Evolutionary conservation across 2,888 invertebrate species (phyloP), one percentile per base, ranked within the genome.

Genomic region (Branchipolynoe longqiensis): DNA sequence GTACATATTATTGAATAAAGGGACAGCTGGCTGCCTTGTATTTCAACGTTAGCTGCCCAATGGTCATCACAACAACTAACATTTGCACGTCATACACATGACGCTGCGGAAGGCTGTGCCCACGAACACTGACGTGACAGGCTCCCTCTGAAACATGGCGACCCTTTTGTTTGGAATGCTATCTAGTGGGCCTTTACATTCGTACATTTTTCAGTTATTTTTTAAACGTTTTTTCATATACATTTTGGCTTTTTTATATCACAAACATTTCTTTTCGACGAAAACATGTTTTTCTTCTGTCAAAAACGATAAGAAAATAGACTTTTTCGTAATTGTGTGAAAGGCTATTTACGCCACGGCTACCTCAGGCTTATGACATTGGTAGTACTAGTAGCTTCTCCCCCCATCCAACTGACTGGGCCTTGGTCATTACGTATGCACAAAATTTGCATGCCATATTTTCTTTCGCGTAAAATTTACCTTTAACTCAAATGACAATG

Each of bases 101-200:
- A n/a, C n/a, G n/a, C n/a, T n/a, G n/a, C n/a, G n/a, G n/a, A n/a
- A n/a, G n/a, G 12, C 62, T 31, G 1, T 25, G 28, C 31, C 48
- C 48, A 12, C n/a, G 14, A 28, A 1, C 38, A 0, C 48, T 48
- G 78, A 78, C 78, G 78, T 78, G 78, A 78, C 78, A 78, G 25
- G 41, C 78, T 48, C n/a, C 41, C 31, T 12, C 36, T 38, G 41
- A 33, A 84, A 84, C 84, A 84, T 84, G 84, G 84, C 84, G 41
- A 84, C 59, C 84, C 84, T 84, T 84, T 84, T 84, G 84, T 84
- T 84, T 84, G 84, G 69, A 78, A 78, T 78, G 78, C 78, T 54
- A 28, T 54, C 41, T 69, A 41, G 54, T 41, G 48, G 48, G 48
- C 48, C 78, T 78, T 62, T 78, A 41, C 31, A 31, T 22, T 28